Evolutionary conservation across 2,797 vertebrate species (phyloP).

Genomic region (Halcyon chelicuti): DNA sequence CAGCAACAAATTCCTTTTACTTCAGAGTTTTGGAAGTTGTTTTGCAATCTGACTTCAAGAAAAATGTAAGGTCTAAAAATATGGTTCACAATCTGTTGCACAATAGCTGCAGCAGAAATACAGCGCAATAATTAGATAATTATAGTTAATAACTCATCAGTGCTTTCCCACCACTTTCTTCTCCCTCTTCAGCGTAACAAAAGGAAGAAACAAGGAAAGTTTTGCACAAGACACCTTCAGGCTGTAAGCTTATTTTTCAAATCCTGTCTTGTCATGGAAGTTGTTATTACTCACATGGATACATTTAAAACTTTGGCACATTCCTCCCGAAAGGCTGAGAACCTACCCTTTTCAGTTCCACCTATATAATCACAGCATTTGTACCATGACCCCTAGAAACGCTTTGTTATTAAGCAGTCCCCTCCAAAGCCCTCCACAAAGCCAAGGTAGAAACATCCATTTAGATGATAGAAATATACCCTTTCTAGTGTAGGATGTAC

Average conservation of each 20-base stretch:
- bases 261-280: not conserved
- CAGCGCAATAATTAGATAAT: constrained; percentile 45
- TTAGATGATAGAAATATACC: too few species aligned
- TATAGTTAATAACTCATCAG: constrained; percentile 60
- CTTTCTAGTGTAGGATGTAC: not conserved
- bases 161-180: constrained; percentile 60
- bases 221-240: constrained; percentile 49
- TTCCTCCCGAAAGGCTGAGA: constrained; percentile 4
- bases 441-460: not conserved
- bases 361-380: not conserved
- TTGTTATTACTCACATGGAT: constrained; percentile 36
- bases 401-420: not conserved
- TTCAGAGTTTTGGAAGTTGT: constrained; percentile 35
- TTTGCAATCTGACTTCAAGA: constrained; percentile 59
- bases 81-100: constrained; percentile 55
- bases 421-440: not conserved
- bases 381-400: not conserved
- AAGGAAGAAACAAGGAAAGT: constrained; percentile 52
- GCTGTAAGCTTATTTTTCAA: constrained; percentile 54
- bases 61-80: constrained; percentile 57
- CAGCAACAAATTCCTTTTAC: constrained; percentile 25
- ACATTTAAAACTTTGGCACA: constrained; percentile 11
- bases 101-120: constrained; percentile 45
- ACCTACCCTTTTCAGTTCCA: not conserved
- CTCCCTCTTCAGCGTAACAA: constrained; percentile 47